Percentiles rank a stretch among this genome's conserved stretches.
Evolutionary conservation across 1,140 invertebrate genomes (phyloP).

Genomic region (Danaus plexippus): DNA sequence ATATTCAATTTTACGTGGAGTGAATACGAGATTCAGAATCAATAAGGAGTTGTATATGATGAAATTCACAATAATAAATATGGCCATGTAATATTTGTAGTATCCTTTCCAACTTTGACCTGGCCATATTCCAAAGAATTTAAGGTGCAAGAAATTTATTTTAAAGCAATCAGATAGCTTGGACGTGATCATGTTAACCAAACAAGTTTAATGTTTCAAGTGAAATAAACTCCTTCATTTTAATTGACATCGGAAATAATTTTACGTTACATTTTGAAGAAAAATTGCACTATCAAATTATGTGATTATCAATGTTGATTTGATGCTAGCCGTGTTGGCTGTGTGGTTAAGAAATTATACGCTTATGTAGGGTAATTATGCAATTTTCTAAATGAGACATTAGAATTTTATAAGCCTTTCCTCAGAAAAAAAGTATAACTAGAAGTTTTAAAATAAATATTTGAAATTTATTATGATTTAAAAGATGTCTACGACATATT

Average conservation of each 20-base stretch:
- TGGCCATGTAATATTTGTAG: conserved; percentile 40
- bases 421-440: no score
- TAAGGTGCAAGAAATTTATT: conserved; percentile 31
- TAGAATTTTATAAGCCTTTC: no score
- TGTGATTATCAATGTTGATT: no score
- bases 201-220: no score
- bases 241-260: no score
- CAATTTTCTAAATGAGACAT: conserved; percentile 25
- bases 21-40: conserved; percentile 38
- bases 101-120: conserved; percentile 21
- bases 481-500: no score
- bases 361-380: conserved; percentile 21
- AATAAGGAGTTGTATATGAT: conserved; percentile 37
- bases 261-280: no score
- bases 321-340: conserved; percentile 3
- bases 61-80: conserved; percentile 34
- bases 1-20: conserved; percentile 40
- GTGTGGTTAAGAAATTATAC: conserved; percentile 25
- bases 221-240: no score
- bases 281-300: no score
- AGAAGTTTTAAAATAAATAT: no score
- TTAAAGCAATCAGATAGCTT: conserved; percentile 33
- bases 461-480: no score
- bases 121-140: conserved; percentile 43
- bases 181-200: conserved; percentile 6